phyloP scores from a whole-genome alignment of 2,888 invertebrate species.

The Gasteruption jaculator region DNA sequence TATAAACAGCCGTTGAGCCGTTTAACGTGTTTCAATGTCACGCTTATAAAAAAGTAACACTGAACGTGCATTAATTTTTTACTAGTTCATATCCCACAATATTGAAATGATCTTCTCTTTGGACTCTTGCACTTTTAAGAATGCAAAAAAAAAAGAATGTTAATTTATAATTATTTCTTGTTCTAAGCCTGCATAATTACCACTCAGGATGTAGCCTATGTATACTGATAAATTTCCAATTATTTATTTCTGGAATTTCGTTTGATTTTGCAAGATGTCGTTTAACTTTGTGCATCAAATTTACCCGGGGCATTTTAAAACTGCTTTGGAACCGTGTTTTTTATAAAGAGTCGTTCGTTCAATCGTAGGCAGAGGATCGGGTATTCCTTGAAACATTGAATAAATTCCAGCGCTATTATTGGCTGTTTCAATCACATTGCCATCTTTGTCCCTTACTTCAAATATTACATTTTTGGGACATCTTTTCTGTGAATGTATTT shows the following conservation, averaged over 20 bases:
- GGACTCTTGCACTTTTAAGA: no score
- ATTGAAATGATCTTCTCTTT: no score
- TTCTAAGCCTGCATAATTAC: not conserved
- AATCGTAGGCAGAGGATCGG: slow-evolving; percentile 50
- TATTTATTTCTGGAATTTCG: no score
- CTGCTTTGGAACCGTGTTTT: slow-evolving; percentile 42
- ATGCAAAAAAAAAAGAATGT: no score
- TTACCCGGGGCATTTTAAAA: slow-evolving; percentile 56
- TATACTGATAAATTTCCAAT: slow-evolving; percentile 4
- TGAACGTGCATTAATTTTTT: no score
- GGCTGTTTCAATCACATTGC: slow-evolving; percentile 56
- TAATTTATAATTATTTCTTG: no score
- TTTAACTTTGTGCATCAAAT: no score
- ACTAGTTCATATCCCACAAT: no score
- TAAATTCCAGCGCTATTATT: slow-evolving; percentile 63
- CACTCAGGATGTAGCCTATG: not conserved
- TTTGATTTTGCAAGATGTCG: no score
- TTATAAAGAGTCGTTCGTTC: slow-evolving; percentile 50
- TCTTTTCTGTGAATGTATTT: slow-evolving; percentile 38
- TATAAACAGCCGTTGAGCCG: no score
- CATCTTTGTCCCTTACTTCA: slow-evolving; percentile 54
- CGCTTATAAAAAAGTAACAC: no score
- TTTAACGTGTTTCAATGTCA: no score
- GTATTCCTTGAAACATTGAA: slow-evolving; percentile 54
- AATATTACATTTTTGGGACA: slow-evolving; percentile 54